Evolutionary conservation across 2,797 vertebrate genomes (phyloP).

Genomic region (Poeciliopsis paucimaculata): DNA sequence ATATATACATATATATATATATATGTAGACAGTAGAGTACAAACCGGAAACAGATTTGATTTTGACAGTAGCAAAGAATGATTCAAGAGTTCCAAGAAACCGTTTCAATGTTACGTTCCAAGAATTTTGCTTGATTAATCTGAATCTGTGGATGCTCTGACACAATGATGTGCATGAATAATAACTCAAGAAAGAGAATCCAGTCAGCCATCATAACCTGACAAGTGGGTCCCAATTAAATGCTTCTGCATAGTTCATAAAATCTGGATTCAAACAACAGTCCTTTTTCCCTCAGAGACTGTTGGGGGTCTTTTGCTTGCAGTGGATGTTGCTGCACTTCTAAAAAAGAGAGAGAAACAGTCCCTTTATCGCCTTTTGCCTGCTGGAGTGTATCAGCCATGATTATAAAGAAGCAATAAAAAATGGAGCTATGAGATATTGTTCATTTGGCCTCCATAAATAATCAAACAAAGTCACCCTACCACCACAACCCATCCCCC

Average conservation of each 20-base stretch:
- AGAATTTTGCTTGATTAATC: constrained; percentile 16
- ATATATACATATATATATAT: too few species aligned
- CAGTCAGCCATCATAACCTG: constrained; percentile 47
- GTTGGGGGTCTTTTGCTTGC: constrained; percentile 45
- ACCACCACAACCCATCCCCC: constrained; percentile 14
- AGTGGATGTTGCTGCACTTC: constrained; percentile 52
- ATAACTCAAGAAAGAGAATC: constrained; percentile 21
- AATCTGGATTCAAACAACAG: constrained; percentile 47
- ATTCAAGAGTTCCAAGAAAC: constrained; percentile 21
- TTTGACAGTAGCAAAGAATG: constrained; percentile 5
- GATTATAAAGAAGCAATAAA: constrained; percentile 53
- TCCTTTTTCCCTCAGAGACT: constrained; percentile 46
- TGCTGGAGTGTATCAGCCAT: constrained; percentile 55
- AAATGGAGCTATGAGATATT: constrained; percentile 47
- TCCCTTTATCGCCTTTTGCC: constrained; percentile 33
- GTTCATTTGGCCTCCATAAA: constrained; percentile 57
- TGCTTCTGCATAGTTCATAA: constrained; percentile 36
- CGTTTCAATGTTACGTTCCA: too few species aligned
- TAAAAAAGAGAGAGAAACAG: constrained; percentile 29
- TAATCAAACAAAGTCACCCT: constrained; percentile 54
- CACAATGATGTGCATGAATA: constrained; percentile 34
- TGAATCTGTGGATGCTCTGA: constrained; percentile 21
- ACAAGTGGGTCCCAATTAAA: constrained; percentile 52
- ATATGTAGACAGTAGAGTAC: neutral
- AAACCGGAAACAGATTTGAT: constrained; percentile 1